Evolutionary conservation across 2,888 invertebrate species (phyloP).

Genomic region (Xylota sylvarum): DNA sequence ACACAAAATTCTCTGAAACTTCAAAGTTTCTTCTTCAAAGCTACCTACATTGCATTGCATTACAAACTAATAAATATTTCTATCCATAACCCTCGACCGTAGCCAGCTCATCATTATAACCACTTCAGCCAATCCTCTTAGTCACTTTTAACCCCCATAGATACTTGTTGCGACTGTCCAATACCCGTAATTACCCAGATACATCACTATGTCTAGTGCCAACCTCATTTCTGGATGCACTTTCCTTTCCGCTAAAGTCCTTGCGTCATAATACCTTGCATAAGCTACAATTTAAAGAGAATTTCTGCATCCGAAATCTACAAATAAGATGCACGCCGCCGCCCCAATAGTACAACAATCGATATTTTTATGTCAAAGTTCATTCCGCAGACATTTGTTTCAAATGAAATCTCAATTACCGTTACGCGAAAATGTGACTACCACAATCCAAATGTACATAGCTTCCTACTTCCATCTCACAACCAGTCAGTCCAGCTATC

Average conservation of each 20-base stretch:
- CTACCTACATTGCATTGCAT: no score
- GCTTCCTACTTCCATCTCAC: constrained; percentile 42
- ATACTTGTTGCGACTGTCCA: neutral
- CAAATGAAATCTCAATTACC: constrained; percentile 76
- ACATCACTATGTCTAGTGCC: constrained; percentile 30
- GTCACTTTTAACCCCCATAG: neutral
- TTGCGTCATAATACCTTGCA: constrained; percentile 18
- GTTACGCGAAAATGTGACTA: constrained; percentile 66
- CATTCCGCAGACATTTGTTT: constrained; percentile 64
- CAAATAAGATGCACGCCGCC: constrained; percentile 71
- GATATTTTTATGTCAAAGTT: constrained; percentile 74
- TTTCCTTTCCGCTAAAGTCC: constrained; percentile 27
- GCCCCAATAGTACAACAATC: constrained; percentile 65
- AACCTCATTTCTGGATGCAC: neutral
- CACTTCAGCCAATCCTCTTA: neutral
- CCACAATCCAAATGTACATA: constrained; percentile 34
- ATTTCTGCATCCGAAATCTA: constrained; percentile 40
- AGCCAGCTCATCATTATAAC: neutral
- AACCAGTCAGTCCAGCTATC: neutral
- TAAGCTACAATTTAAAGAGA: neutral
- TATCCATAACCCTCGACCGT: no score
- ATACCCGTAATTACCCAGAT: constrained; percentile 11
- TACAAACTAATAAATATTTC: no score
- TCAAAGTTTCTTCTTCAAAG: no score
- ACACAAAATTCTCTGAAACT: no score